Conservation (phyloP, 2,113 vertebrate genomes). For the Fulmarus glacialis region DNA sequence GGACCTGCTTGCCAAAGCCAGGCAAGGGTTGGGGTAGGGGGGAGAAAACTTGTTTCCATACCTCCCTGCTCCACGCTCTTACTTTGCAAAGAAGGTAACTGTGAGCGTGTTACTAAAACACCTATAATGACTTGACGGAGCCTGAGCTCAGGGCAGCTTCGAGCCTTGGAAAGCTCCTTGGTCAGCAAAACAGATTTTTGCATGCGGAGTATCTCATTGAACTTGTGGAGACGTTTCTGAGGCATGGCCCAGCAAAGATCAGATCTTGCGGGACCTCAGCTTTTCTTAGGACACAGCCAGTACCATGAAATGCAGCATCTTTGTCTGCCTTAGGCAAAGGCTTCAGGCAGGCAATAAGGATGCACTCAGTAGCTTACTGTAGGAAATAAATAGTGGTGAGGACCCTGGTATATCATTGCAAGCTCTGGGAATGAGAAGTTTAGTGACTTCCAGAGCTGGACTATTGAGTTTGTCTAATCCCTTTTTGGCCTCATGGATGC, state of each 20-base stretch:
- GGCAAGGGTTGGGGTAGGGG: background rate
- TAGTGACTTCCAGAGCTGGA: background rate
- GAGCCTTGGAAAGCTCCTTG: background rate
- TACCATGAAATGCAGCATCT: background rate
- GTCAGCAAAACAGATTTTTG: background rate
- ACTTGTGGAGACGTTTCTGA: background rate
- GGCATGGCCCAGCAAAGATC: background rate
- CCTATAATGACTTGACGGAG: background rate
- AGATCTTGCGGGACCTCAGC: background rate
- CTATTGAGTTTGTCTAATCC: background rate
- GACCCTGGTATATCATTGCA: background rate
- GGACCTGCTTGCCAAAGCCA: conserved; percentile 36
- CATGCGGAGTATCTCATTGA: background rate
- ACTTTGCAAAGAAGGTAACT: background rate
- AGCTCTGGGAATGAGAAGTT: background rate
- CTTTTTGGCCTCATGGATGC: background rate
- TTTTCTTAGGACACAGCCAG: background rate
- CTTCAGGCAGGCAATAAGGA: background rate
- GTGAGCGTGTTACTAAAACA: background rate
- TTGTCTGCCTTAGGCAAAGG: background rate
- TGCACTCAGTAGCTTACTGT: background rate
- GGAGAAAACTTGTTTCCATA: background rate
- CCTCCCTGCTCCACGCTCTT: background rate
- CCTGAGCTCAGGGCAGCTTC: background rate
- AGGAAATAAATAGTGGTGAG: background rate